Evolutionary conservation across 2,797 vertebrate species (phyloP), one percentile per base, ranked within the genome.

Genomic region (Morus bassanus): DNA sequence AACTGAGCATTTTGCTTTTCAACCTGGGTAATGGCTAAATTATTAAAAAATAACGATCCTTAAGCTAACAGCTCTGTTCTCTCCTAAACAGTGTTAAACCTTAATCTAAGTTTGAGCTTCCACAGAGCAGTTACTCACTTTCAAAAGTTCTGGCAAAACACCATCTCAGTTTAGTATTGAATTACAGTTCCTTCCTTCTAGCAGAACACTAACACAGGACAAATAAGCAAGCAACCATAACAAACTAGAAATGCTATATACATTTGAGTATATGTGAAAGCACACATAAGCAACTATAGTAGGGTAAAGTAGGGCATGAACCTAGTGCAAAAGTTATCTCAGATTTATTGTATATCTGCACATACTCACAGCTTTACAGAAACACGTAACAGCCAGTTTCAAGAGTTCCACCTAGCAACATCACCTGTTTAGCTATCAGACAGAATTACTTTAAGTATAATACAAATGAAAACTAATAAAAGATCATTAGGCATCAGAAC

Each of bases 101-200:
- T 67, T 73, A 76, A 67, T 23, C 57, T 37, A 87, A 89, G 43
- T 73, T 50, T 16, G 24, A 88, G 35, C 45, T 89, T 82, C 74
- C 75, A 74, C 48, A 53, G 43, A 92, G 39, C 74, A 87, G 60
- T 70, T 70, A 54, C 51, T 85, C 21, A 27, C 39, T 93, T 88
- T 45, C 46, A 92, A 85, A 85, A 92, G 60, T 48, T 80, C 74
- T 91, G 72, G 86, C 83, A 94, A 81, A 86, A 61, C 50, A 94
- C 57, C 50, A 46, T 45, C 74, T 74, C 76, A 87, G 15, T 54
- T 77, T 72, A 92, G 63, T 33, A 90, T 31, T 88, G 68, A 48
- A 81, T 63, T 88, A 76, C 60, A 93, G 84, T 74, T 89, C 92
- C 81, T 94, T 93, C 64, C 75, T 92, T 78, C 61, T 48, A 77